A percentile compares a stretch with the other conserved stretches of the same genome.
These are phyloP conservation scores for Parascotia fuliginaria DNA, from an alignment of 2,888 invertebrate species.

Conservation along the genomic window DNA sequence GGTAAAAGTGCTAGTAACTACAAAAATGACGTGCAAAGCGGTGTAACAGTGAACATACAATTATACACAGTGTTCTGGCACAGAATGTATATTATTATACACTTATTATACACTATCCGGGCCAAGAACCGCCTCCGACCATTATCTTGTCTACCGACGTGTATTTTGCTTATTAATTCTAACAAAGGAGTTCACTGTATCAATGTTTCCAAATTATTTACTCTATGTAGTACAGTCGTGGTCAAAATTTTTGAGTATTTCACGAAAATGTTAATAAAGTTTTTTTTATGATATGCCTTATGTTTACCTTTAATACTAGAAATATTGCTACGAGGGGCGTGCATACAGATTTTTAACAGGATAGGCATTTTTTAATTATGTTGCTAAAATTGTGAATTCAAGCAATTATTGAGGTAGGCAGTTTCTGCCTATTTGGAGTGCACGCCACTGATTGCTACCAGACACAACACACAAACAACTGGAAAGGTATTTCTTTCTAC, in stretches of 20 bases:
- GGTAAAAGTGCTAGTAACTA: constrained; percentile 26
- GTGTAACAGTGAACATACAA: constrained; percentile 33
- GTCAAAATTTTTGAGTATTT: not conserved
- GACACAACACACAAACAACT: too few relatives aligned
- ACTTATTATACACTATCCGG: constrained; percentile 5
- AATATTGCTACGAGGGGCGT: too few relatives aligned
- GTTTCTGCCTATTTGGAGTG: too few relatives aligned
- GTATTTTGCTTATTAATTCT: constrained; percentile 54
- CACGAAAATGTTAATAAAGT: too few relatives aligned
- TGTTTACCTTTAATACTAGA: too few relatives aligned
- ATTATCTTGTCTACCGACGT: constrained; percentile 26
- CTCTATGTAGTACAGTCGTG: constrained; percentile 24
- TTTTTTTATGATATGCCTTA: too few relatives aligned
- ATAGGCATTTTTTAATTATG: too few relatives aligned
- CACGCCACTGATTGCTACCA: too few relatives aligned
- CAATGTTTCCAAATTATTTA: constrained; percentile 67
- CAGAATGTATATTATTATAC: constrained; percentile 19
- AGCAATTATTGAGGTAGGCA: too few relatives aligned
- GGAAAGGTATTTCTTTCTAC: too few relatives aligned
- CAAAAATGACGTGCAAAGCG: constrained; percentile 26
- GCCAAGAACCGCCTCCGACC: constrained; percentile 11
- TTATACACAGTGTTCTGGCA: constrained; percentile 10
- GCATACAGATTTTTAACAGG: too few relatives aligned
- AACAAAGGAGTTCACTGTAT: constrained; percentile 44
- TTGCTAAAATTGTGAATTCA: too few relatives aligned